Base-by-base conservation (phyloP, 2,888 invertebrate genomes). In the Aphidius colemani region DNA sequence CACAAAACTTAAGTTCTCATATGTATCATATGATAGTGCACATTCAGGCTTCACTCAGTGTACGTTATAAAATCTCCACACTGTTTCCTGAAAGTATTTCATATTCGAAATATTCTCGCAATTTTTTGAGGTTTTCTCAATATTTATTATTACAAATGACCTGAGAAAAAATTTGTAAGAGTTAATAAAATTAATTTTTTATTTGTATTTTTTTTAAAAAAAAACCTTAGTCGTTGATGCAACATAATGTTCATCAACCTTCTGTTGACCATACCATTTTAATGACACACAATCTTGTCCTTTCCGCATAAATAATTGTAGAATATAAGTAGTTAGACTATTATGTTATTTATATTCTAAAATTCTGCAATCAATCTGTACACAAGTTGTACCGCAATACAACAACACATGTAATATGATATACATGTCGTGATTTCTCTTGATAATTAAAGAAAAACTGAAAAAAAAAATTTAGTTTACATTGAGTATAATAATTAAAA, bases 251-350 rank as follows among this genome's bases (percentile, higher is more conserved):
- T 78, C 81, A 77, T 82, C 80, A 81, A 82, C 80, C 78, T 80
- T 78, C 76, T 77, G 79, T 80, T 82, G 81, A 82, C 81, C 80
- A 81, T 81, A 79, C 78, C 81, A 79, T 80, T 82, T 82, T 82
- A 80, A 76, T n/a, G 49, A 74, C 81, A 82, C 74, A 69, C 75
- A 74, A 82, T 77, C 51, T 51, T 51, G 51, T 58, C 49, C 58
- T 60, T 45, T 61, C 57, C 67, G 64, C 65, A 60, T 66, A 56
- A 59, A 60, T 40, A 50, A 61, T 11, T 44, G 10, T 7, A 13
- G n/a, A 30, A 62, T 48, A 50, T 59, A 44, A 56, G 40, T 55
- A 56, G 59, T 11, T 45, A 43, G 8, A 58, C 30, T 30, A 30
- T 30, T 30, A 30, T 30, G 30, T 30, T 49, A 62, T 53, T 51